A percentile compares a stretch with the other conserved stretches of the same genome.
Conservation (phyloP, 2,888 invertebrate genomes). For the Nomada hirtipes region DNA sequence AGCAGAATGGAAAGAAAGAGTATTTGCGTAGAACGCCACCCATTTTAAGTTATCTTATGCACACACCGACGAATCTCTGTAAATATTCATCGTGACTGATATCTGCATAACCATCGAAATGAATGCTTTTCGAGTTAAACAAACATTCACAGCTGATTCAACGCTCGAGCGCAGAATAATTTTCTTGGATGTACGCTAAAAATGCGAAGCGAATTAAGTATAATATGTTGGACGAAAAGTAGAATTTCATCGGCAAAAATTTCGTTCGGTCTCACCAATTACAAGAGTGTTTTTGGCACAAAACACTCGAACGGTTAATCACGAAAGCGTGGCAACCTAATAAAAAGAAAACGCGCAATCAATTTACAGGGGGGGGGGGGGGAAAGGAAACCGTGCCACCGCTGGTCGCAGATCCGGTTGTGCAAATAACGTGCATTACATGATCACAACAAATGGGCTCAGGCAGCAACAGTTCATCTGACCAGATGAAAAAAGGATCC, state of each 20-base stretch:
- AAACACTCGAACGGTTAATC: no score
- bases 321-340: neutral
- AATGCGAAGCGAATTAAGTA: no score
- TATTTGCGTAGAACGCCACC: no score
- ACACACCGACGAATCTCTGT: neutral
- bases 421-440: conserved; percentile 39
- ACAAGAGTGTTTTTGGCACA: no score
- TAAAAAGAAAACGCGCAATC: neutral
- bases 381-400: conserved; percentile 2
- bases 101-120: neutral
- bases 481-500: neutral
- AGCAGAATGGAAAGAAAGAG: neutral
- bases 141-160: neutral
- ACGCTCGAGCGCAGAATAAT: no score
- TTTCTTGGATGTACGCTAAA: no score
- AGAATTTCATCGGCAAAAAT: no score
- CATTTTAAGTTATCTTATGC: neutral
- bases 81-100: conserved; percentile 9
- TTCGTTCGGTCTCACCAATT: no score
- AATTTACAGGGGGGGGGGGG: neutral
- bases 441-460: conserved; percentile 19
- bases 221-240: no score
- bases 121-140: neutral
- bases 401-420: conserved; percentile 27
- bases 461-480: neutral